These are phyloP conservation scores for Artemia sinica DNA, from an alignment of 2,888 invertebrate genomes.

Conservation along the genomic window DNA sequence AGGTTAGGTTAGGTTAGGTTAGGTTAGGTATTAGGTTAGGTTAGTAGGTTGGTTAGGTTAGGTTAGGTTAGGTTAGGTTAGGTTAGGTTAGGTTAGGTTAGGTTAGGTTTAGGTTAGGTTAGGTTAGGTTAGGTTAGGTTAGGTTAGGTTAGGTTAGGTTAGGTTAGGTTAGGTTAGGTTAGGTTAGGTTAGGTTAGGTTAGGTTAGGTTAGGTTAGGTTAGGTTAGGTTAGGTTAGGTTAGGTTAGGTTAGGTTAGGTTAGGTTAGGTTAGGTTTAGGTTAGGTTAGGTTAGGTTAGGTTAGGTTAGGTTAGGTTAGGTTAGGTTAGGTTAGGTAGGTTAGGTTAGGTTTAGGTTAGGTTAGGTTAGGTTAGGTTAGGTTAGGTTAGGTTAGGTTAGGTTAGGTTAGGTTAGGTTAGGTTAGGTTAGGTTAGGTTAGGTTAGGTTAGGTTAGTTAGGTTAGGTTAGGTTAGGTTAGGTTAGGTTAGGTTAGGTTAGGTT, in stretches of 20 bases:
- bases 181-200: slow-evolving; percentile 21
- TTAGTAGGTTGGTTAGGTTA: slow-evolving; percentile 22
- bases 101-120: slow-evolving; percentile 22
- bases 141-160: slow-evolving; percentile 23
- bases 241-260: slow-evolving; percentile 24
- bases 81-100: slow-evolving; percentile 22
- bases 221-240: slow-evolving; percentile 26
- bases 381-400: slow-evolving; percentile 24
- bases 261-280: slow-evolving; percentile 25
- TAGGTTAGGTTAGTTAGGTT: slow-evolving; percentile 24
- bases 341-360: slow-evolving; percentile 24
- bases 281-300: slow-evolving; percentile 25
- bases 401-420: slow-evolving; percentile 25
- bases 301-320: slow-evolving; percentile 25
- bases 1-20: slow-evolving; percentile 21
- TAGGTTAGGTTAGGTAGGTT: slow-evolving; percentile 25
- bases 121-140: slow-evolving; percentile 23
- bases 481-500: slow-evolving; percentile 25
- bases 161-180: slow-evolving; percentile 23
- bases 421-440: slow-evolving; percentile 25
- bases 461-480: slow-evolving; percentile 25
- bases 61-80: slow-evolving; percentile 24
- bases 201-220: slow-evolving; percentile 25
- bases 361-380: slow-evolving; percentile 25
- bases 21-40: slow-evolving; percentile 19